Percentiles rank a stretch among this genome's conserved stretches.
These are phyloP conservation scores for Coenonympha arcania DNA, from an alignment of 2,888 invertebrate species.

Conservation along the genomic window DNA sequence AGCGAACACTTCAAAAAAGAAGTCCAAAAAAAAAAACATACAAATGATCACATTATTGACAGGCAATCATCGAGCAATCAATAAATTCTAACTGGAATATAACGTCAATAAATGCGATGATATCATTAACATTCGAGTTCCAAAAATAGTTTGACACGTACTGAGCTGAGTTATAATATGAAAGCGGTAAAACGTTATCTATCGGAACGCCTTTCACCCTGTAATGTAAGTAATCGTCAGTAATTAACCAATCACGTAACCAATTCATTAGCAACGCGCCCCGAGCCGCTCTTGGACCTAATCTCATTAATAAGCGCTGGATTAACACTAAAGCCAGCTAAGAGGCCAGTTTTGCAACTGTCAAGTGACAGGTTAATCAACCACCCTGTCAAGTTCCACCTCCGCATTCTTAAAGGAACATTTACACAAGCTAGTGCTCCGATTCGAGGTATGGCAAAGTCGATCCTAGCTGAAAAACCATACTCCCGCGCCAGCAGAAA, in stretches of 20 bases:
- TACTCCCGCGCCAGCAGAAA: too few relatives aligned
- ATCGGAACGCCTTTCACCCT: conserved; percentile 21
- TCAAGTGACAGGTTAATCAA: conserved; percentile 48
- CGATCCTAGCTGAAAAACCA: too few relatives aligned
- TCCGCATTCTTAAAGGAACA: conserved; percentile 26
- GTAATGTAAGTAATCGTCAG: not conserved
- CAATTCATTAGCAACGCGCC: conserved; percentile 16
- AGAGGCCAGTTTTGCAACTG: conserved; percentile 41
- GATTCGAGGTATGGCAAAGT: too few relatives aligned
- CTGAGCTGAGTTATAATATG: conserved; percentile 3
- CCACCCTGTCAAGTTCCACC: conserved; percentile 44
- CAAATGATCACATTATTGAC: not conserved
- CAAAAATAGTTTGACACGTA: not conserved
- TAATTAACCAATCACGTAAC: conserved; percentile 17
- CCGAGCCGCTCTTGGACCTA: conserved; percentile 7
- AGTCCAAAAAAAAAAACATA: not conserved
- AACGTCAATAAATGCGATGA: not conserved
- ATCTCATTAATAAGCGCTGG: conserved; percentile 49
- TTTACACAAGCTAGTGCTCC: too few relatives aligned
- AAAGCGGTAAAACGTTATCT: conserved; percentile 10
- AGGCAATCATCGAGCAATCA: not conserved
- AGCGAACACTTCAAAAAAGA: not conserved
- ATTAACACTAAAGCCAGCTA: conserved; percentile 23
- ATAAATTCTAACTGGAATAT: not conserved
- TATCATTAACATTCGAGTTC: not conserved